These are phyloP conservation scores for Drosophila melanica DNA, from an alignment of 1,140 invertebrate genomes.

Conservation along the genomic window DNA sequence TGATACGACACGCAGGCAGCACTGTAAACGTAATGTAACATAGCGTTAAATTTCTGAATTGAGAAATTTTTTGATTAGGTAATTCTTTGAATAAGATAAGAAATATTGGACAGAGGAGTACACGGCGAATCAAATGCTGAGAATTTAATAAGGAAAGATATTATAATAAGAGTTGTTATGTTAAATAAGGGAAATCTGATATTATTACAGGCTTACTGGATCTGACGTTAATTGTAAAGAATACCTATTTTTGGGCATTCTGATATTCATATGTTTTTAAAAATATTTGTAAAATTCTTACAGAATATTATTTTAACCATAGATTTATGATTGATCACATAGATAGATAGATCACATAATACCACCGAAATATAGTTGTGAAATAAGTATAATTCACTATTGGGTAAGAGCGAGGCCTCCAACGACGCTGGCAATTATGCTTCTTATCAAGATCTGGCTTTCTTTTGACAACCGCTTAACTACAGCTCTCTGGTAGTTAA, in stretches of 20 bases:
- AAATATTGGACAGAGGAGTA: too few relatives aligned
- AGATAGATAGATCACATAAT: not conserved
- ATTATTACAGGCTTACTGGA: too few relatives aligned
- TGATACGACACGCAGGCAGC: not conserved
- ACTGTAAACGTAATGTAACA: not conserved
- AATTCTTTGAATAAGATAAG: too few relatives aligned
- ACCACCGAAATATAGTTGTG: not conserved
- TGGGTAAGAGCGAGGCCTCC: not conserved
- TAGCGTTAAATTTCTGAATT: not conserved
- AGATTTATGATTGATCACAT: too few relatives aligned
- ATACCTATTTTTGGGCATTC: too few relatives aligned
- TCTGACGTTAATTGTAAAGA: too few relatives aligned
- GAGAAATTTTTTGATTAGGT: not conserved
- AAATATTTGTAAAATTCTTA: too few relatives aligned
- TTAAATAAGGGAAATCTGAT: too few relatives aligned
- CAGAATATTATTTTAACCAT: not conserved
- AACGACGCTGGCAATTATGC: constrained; percentile 8
- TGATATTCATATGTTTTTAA: too few relatives aligned
- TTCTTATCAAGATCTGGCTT: constrained; percentile 37
- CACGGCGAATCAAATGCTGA: too few relatives aligned
- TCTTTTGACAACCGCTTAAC: constrained; percentile 25
- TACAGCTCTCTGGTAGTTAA: constrained; percentile 9
- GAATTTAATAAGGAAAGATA: too few relatives aligned
- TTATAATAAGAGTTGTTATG: too few relatives aligned
- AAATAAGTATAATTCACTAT: not conserved